Evolutionary conservation across 64 coral and sea anemone species (phyloP).

Genomic region (Orbicella faveolata): DNA sequence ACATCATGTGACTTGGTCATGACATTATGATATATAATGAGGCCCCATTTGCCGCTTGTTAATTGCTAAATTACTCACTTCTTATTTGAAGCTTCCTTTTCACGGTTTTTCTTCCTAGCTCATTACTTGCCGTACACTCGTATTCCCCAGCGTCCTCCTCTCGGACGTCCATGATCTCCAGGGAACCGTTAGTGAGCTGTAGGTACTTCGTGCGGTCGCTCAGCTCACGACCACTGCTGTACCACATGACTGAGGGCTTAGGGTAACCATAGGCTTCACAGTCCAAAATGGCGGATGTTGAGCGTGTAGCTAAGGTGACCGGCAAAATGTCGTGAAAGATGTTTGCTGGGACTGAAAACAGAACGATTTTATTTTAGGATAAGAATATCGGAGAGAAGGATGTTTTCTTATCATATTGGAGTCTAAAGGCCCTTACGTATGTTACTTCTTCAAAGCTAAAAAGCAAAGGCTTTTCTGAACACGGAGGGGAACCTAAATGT

Average conservation of each 20-base stretch:
- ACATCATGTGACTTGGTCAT: too few species aligned
- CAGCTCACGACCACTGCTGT: constrained; percentile 70
- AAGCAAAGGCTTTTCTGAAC: too few species aligned
- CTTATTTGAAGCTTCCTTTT: constrained; percentile 63
- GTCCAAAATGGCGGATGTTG: constrained; percentile 61
- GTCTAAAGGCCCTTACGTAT: too few species aligned
- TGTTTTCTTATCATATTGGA: too few species aligned
- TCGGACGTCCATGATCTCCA: constrained; percentile 56
- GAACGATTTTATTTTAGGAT: too few species aligned
- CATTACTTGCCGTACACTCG: constrained; percentile 73
- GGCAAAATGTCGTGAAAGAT: constrained; percentile 66
- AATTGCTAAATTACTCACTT: constrained; percentile 24
- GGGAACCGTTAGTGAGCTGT: constrained; percentile 66
- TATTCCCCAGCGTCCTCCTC: constrained; percentile 74
- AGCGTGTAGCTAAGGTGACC: constrained; percentile 53
- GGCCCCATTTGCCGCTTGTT: too few species aligned
- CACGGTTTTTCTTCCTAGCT: constrained; percentile 52
- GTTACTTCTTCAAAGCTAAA: too few species aligned
- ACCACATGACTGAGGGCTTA: constrained; percentile 77
- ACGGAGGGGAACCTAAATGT: too few species aligned
- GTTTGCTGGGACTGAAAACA: constrained; percentile 62
- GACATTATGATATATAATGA: too few species aligned
- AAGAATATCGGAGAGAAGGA: too few species aligned
- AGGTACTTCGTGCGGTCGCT: constrained; percentile 56
- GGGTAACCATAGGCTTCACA: constrained; percentile 84